A percentile compares a stretch with the other conserved stretches of the same genome.
phyloP scores from a whole-genome alignment of 23 tunicate species.

The Phallusia fumigata region DNA sequence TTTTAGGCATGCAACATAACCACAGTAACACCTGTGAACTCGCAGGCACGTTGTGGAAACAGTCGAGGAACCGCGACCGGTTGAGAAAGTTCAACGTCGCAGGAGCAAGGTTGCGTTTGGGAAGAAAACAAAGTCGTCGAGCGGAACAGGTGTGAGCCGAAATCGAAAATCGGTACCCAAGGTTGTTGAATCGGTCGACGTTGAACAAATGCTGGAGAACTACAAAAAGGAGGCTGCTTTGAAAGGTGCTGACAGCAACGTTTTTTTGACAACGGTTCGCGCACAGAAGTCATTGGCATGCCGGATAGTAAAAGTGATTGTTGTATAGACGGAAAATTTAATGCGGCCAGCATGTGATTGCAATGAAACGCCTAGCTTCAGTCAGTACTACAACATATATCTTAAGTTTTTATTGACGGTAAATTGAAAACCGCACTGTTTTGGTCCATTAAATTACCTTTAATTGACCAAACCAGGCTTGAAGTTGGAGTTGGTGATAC shows the following conservation, averaged over 20 bases:
- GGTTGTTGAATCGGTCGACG: slow-evolving; percentile 56
- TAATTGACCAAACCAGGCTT: too few relatives aligned
- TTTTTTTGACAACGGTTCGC: too few relatives aligned
- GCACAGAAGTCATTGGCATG: too few relatives aligned
- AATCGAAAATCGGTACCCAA: slow-evolving; percentile 29
- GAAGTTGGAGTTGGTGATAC: too few relatives aligned
- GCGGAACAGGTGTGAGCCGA: slow-evolving; percentile 7
- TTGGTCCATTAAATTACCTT: too few relatives aligned
- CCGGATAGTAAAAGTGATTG: too few relatives aligned
- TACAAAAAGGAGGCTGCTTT: slow-evolving; percentile 30
- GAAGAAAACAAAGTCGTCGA: slow-evolving; percentile 24
- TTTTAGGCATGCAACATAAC: not conserved
- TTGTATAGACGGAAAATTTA: too few relatives aligned
- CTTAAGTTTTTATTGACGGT: too few relatives aligned
- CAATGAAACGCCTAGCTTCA: too few relatives aligned
- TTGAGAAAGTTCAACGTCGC: slow-evolving; percentile 32
- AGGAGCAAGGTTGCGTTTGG: slow-evolving; percentile 45
- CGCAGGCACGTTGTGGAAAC: slow-evolving; percentile 6
- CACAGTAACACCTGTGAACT: not conserved
- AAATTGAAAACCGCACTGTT: too few relatives aligned
- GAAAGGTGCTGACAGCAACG: not conserved
- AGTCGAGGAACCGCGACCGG: slow-evolving; percentile 20
- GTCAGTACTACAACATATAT: too few relatives aligned
- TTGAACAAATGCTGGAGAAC: slow-evolving; percentile 45
- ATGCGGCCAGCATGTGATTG: too few relatives aligned